phyloP scores from a whole-genome alignment of 2,113 vertebrate genomes.

The Opisthocomus hoazin region DNA sequence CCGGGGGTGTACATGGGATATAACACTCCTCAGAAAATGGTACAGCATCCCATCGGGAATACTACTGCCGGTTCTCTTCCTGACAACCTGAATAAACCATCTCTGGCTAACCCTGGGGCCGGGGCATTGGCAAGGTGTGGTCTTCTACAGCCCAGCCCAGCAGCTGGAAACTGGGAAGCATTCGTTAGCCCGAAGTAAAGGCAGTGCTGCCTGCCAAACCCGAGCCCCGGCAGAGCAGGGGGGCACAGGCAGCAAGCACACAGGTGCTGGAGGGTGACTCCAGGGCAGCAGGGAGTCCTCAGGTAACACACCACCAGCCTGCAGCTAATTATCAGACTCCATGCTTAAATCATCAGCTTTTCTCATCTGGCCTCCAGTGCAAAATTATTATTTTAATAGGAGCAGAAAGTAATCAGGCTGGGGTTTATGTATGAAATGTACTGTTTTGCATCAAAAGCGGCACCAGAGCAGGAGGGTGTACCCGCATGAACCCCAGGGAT shows the following conservation, averaged over 20 bases:
- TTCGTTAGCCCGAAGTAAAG: background rate
- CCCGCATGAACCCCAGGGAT: no score
- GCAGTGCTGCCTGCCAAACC: background rate
- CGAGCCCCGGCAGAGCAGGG: no score
- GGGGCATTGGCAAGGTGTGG: rapidly evolving
- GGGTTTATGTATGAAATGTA: no score
- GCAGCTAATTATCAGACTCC: background rate
- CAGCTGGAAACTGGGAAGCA: background rate
- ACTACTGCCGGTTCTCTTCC: no score
- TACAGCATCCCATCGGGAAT: background rate
- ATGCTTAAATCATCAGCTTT: background rate
- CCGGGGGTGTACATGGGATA: background rate
- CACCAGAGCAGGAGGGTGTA: background rate
- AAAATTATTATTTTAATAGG: background rate
- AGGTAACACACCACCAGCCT: background rate
- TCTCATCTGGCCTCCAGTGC: background rate
- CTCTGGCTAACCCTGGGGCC: background rate
- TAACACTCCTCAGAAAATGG: background rate
- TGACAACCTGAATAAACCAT: background rate
- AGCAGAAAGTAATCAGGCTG: background rate
- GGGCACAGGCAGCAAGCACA: background rate
- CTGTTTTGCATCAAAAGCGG: background rate
- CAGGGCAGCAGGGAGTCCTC: background rate
- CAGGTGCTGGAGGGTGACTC: background rate
- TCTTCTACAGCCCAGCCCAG: background rate